Evolutionary conservation across 2,888 invertebrate species (phyloP).

Genomic region (Thera obeliscata): DNA sequence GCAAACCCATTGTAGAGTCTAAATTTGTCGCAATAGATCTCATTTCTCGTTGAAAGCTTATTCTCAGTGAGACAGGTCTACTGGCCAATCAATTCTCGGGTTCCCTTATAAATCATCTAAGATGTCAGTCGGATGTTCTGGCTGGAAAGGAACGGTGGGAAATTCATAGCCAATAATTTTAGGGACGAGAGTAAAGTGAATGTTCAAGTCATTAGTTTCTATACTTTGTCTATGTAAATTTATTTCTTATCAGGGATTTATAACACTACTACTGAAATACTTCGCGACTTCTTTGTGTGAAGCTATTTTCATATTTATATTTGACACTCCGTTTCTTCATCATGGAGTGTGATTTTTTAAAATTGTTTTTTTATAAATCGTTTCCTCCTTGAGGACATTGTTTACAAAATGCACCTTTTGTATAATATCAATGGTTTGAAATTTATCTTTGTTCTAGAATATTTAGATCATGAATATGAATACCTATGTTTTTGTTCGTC

Average conservation of each 20-base stretch:
- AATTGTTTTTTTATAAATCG: too few relatives aligned
- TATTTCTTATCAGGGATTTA: background rate
- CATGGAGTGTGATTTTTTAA: too few relatives aligned
- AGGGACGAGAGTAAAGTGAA: conserved; percentile 38
- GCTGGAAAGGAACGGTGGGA: conserved; percentile 55
- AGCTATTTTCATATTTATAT: too few relatives aligned
- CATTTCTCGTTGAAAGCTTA: conserved; percentile 30
- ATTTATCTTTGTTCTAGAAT: too few relatives aligned
- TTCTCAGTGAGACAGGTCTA: conserved; percentile 14
- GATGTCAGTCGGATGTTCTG: conserved; percentile 58
- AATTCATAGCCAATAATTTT: conserved; percentile 55
- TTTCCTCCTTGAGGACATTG: too few relatives aligned
- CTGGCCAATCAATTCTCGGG: conserved; percentile 73
- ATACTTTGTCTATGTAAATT: conserved; percentile 17
- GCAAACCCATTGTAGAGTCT: background rate
- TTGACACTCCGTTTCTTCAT: too few relatives aligned
- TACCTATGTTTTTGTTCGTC: too few relatives aligned
- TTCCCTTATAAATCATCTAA: conserved; percentile 74
- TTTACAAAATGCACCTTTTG: too few relatives aligned
- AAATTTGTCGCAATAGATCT: background rate
- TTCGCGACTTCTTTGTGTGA: too few relatives aligned
- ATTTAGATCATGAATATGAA: too few relatives aligned
- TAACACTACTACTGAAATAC: too few relatives aligned
- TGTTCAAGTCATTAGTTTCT: conserved; percentile 34
- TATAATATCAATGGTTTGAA: too few relatives aligned